Conservation (phyloP, 2,888 invertebrate genomes). For the Acheta domesticus region DNA sequence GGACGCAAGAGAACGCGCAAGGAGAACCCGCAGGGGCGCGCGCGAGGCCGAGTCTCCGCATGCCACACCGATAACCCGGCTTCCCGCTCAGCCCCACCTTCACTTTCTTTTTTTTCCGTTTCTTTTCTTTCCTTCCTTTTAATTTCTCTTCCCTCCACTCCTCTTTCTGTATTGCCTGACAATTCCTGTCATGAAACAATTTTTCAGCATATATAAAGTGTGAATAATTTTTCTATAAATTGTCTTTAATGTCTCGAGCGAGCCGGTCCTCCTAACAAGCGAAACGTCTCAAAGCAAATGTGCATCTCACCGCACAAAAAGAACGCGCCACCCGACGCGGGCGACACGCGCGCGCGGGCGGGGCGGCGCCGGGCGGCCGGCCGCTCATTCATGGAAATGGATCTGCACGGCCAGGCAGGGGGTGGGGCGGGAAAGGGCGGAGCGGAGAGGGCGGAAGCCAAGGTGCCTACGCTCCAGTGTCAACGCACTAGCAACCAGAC, state of each 20-base stretch:
- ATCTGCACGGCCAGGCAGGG: neutral
- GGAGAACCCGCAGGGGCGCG: too few species aligned
- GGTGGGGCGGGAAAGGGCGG: too few species aligned
- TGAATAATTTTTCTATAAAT: conserved; percentile 18
- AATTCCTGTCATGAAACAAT: conserved; percentile 18
- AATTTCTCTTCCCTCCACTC: neutral
- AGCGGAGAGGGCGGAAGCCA: too few species aligned
- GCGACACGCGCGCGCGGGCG: neutral
- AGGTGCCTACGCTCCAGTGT: too few species aligned
- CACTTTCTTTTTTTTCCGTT: too few species aligned
- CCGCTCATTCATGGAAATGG: neutral
- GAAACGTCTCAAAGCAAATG: neutral
- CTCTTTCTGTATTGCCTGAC: neutral
- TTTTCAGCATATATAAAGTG: neutral
- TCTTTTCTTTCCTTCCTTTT: neutral
- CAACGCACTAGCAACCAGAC: too few species aligned
- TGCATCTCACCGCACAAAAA: neutral
- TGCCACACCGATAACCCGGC: too few species aligned
- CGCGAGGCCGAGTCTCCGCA: too few species aligned
- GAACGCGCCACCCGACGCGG: neutral
- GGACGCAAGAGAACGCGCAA: too few species aligned
- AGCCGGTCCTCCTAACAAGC: neutral
- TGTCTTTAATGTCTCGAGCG: neutral
- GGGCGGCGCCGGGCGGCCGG: neutral
- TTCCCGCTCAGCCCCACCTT: too few species aligned